These are phyloP conservation scores for Epizoanthus rinbou DNA, from an alignment of 92 coral and sea anemone species.

Conservation along the genomic window DNA sequence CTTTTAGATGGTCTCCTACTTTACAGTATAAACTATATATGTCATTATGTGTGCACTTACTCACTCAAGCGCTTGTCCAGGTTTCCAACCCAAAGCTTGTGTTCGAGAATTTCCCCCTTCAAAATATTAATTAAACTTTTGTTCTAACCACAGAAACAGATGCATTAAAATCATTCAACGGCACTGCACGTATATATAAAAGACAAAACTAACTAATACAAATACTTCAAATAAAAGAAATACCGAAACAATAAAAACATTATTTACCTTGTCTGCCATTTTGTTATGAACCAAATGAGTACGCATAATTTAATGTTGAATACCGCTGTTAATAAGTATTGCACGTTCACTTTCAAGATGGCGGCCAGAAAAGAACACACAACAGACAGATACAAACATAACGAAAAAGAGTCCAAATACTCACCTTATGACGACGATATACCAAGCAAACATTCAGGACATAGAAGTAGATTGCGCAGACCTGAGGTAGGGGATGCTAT, in stretches of 20 bases:
- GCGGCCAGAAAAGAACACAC: slow-evolving; percentile 58
- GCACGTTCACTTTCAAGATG: slow-evolving; percentile 66
- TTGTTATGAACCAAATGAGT: slow-evolving; percentile 15
- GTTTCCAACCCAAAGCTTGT: slow-evolving; percentile 94
- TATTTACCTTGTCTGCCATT: slow-evolving; percentile 60
- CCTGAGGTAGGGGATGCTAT: slow-evolving; percentile 9
- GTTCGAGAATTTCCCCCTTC: slow-evolving; percentile 48
- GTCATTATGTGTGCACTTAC: slow-evolving; percentile 65
- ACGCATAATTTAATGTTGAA: slow-evolving; percentile 18
- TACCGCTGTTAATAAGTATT: slow-evolving; percentile 34
- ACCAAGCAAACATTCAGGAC: slow-evolving; percentile 2
- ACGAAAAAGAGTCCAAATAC: slow-evolving; percentile 27
- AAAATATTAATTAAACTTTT: background rate
- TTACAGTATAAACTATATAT: background rate
- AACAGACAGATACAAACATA: slow-evolving; percentile 34
- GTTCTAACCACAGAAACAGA: background rate
- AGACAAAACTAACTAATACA: background rate
- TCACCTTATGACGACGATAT: background rate
- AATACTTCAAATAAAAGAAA: background rate
- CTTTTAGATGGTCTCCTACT: background rate
- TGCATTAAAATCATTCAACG: background rate
- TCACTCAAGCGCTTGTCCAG: slow-evolving; percentile 93
- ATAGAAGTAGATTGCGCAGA: slow-evolving; percentile 24
- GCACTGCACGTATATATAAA: background rate
- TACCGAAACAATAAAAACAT: background rate